phyloP scores from a whole-genome alignment of 1,140 invertebrate species.

The Macrobrachium nipponense region DNA sequence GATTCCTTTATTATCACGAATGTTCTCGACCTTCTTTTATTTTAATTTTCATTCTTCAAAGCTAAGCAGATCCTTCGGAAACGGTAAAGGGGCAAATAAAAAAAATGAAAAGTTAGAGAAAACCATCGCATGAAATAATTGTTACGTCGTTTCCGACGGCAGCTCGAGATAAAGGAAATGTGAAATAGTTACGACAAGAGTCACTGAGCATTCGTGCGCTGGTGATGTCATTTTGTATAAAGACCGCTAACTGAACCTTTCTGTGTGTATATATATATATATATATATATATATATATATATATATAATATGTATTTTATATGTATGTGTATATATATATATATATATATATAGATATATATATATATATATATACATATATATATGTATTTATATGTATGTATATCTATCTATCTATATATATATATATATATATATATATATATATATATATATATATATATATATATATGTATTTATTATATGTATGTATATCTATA shows the following conservation, averaged over 20 bases:
- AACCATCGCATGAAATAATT: too few relatives aligned
- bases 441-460: slow-evolving; percentile 16
- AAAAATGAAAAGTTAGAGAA: too few relatives aligned
- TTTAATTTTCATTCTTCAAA: too few relatives aligned
- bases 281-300: background rate
- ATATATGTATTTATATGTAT: background rate
- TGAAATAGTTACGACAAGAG: too few relatives aligned
- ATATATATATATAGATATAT: background rate
- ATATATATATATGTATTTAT: slow-evolving; percentile 4
- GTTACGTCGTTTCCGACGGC: too few relatives aligned
- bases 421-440: background rate
- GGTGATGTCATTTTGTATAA: too few relatives aligned
- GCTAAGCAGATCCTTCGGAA: too few relatives aligned
- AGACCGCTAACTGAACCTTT: background rate
- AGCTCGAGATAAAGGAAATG: too few relatives aligned
- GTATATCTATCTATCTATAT: background rate
- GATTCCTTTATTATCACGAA: too few relatives aligned
- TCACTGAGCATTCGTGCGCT: too few relatives aligned
- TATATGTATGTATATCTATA: slow-evolving; percentile 6
- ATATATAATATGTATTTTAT: background rate
- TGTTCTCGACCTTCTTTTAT: too few relatives aligned
- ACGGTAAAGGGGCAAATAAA: too few relatives aligned
- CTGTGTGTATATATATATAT: background rate
- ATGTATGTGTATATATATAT: background rate
- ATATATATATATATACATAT: background rate